phyloP scores from a whole-genome alignment of 2,797 vertebrate genomes.

The Lophotriccus pileatus region DNA sequence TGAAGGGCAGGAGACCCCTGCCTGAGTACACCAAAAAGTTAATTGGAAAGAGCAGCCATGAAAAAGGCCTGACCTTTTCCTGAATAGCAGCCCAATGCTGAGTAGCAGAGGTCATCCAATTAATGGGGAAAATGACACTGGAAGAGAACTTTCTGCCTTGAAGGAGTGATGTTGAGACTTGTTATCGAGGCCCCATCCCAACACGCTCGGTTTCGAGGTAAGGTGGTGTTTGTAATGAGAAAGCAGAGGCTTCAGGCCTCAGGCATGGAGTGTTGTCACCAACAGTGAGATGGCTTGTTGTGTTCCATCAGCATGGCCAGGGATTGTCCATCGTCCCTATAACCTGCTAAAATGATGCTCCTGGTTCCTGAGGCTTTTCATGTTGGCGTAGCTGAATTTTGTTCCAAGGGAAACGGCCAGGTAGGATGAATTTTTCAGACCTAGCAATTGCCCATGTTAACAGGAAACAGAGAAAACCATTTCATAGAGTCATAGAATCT shows the following conservation, averaged over 20 bases:
- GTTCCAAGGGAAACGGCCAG: background rate
- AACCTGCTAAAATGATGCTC: background rate
- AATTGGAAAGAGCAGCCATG: conserved; percentile 28
- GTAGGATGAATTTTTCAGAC: background rate
- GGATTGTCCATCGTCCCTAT: background rate
- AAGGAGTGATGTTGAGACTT: background rate
- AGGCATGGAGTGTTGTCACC: rapidly evolving
- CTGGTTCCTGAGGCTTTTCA: background rate
- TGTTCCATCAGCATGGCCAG: background rate
- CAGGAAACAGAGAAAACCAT: background rate
- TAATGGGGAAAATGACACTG: background rate
- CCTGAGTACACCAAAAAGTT: conserved; percentile 30
- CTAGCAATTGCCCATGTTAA: background rate
- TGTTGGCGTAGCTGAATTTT: background rate
- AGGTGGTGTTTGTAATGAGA: rapidly evolving
- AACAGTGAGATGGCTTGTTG: background rate
- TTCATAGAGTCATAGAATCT: background rate
- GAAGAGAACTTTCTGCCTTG: background rate
- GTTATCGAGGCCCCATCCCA: rapidly evolving
- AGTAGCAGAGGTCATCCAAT: conserved; percentile 38
- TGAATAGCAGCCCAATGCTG: background rate
- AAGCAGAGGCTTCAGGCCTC: background rate
- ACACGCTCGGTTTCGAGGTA: rapidly evolving
- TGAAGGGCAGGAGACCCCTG: conserved; percentile 21
- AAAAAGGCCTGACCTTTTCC: conserved; percentile 49